A percentile compares a stretch with the other conserved stretches of the same genome.
phyloP scores from a whole-genome alignment of 92 coral and sea anemone species.

The Porites cylindrica region DNA sequence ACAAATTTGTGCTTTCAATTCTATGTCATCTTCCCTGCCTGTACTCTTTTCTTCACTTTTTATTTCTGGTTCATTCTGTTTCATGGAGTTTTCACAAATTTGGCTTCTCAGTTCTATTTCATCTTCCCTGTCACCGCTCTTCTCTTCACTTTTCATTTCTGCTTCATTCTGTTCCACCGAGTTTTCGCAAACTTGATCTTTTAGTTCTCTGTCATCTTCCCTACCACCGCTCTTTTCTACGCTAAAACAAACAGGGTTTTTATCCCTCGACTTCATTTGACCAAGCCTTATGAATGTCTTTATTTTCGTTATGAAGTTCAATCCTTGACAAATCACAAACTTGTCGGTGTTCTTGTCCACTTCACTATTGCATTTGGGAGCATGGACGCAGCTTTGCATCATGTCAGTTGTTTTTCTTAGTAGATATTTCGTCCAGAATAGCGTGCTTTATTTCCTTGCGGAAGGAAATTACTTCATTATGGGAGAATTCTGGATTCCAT shows the following conservation, averaged over 20 bases:
- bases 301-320: background rate
- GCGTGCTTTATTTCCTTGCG: background rate
- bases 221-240: background rate
- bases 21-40: too few relatives aligned
- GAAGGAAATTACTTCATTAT: constrained; percentile 10
- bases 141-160: too few relatives aligned
- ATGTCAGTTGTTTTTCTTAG: constrained; percentile 17
- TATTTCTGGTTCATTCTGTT: too few relatives aligned
- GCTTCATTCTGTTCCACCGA: too few relatives aligned
- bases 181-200: too few relatives aligned
- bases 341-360: constrained; percentile 25
- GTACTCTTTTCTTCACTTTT: too few relatives aligned
- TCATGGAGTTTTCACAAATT: too few relatives aligned
- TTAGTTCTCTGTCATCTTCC: background rate
- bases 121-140: too few relatives aligned
- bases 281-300: constrained; percentile 9
- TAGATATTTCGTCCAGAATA: constrained; percentile 4
- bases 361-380: background rate
- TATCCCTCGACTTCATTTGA: constrained; percentile 11
- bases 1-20: too few relatives aligned
- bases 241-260: background rate
- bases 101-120: too few relatives aligned
- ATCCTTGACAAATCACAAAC: constrained; percentile 20
- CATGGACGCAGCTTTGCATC: background rate
- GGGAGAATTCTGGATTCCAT: background rate